Evolutionary conservation across 2,797 vertebrate species (phyloP), one percentile per base, ranked within the genome.

Genomic region (Manis javanica): DNA sequence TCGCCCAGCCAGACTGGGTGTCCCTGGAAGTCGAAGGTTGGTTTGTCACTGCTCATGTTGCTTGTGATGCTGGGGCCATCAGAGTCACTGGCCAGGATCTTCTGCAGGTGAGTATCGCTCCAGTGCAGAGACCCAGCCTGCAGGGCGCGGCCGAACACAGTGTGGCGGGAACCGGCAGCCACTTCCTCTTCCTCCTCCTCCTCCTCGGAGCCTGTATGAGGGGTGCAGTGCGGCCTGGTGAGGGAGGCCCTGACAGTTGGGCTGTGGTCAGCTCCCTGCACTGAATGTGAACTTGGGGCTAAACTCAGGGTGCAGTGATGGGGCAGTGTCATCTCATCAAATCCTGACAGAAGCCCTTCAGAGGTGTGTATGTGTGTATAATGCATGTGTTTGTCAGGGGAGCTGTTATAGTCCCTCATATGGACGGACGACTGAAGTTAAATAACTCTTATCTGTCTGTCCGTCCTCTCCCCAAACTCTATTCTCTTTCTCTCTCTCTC

Each of bases 1-100:
- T 98, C 98, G 0, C 98, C 98, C 49, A 98, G 97, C 98, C 98
- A 98, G 2, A 98, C 97, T 0, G 98, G 98, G 46, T 94, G 98
- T 66, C 98, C 98, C 96, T 98, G 98, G 31, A 98, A 97, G 88
- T 98, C 98, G 7, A 98, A 98, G 79, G 93, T 94, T 29, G 96
- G 93, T 96, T 97, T 98, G 88, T 98, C 98, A 0, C 96, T 57
- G 34, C 95, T 83, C 39, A 77, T 0, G 0, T 8, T 96, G 61
- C 92, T 93, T 79, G 97, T 97, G 95, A 97, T 91, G 64, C 96
- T 96, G 71, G 97, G 95, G n/a, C 97, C 57, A 0, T 96, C 97
- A 77, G 94, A 90, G 90, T 97, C 98, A 0, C 97, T 97, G 95
- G 97, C 96, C 79, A 98, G 96, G 92, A 98, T 98, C 87, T 96